Evolutionary conservation across 37 sponge, comb jelly and placozoan species (phyloP), one percentile per base, ranked within the genome.

Genomic region (Chondrilla cf. caribensis): DNA sequence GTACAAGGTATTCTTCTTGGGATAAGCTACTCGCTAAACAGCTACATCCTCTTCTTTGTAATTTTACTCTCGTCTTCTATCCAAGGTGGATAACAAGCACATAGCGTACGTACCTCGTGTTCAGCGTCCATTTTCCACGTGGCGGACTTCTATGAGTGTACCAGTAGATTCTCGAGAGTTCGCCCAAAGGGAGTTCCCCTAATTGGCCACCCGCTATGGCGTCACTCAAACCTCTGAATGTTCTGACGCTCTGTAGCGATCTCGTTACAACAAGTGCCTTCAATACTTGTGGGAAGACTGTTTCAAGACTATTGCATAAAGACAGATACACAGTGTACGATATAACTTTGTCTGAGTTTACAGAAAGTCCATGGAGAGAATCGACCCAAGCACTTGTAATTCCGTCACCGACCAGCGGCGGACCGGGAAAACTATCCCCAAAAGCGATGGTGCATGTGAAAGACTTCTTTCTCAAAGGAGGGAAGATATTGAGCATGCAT

Each of bases 311-410:
- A 11, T 24, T 73, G 41, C 76, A 73, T 40, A 58, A 58, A 1
- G 87, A 91, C 66, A 54, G 81, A 15, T 91, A 91, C 60, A 72
- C 59, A 32, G 58, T 91, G 11, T 87, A 87, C 60, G 81, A 80
- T 17, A 80, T 91, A 0, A 35, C 68, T 0, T 15, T 62, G 42
- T 54, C 82, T 0, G 90, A 90, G 17, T 65, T 86, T 14, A 51
- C 39, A 38, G 5, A 29, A 15, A 54, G 54, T 4, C 91, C 87
- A 8, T 91, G 91, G 91, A 75, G 68, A 35, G 87, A 87, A 24
- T 86, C 79, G 82, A 81, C 84, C 66, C 38, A 38, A 5, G 38
- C 87, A 25, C 79, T 91, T 1, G 70, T 91, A 1, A 78, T 84
- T 3, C 87, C 87, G 0, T 25, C 79, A 35, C 31, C 62, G 18